Conservation (phyloP, 2,888 invertebrate species). For the Leptogaster cylindrica region DNA sequence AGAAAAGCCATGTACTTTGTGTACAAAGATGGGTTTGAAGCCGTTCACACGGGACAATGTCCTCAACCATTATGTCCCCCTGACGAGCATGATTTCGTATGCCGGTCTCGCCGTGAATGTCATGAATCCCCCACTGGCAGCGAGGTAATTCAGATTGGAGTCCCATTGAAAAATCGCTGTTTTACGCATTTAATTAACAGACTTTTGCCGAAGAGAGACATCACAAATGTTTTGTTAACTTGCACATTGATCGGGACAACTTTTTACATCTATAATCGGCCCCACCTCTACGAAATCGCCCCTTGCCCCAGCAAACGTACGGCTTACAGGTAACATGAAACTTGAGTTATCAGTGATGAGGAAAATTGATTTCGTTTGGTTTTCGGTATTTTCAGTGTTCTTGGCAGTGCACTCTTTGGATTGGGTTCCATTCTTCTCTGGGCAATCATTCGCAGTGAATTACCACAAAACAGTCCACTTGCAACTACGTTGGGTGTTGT, state of each 20-base stretch:
- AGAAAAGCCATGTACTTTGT: conserved; percentile 55
- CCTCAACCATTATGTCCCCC: conserved; percentile 76
- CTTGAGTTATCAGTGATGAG: too few relatives aligned
- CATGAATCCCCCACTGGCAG: conserved; percentile 80
- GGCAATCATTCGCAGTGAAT: conserved; percentile 81
- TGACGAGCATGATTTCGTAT: conserved; percentile 74
- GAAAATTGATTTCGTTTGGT: conserved; percentile 5
- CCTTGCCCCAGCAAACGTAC: conserved; percentile 68
- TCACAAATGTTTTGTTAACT: conserved; percentile 81
- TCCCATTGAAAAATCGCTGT: conserved; percentile 34
- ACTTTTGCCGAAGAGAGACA: conserved; percentile 74
- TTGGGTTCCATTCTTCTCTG: conserved; percentile 88
- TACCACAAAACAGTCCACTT: conserved; percentile 60
- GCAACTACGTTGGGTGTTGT: conserved; percentile 56
- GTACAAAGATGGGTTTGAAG: conserved; percentile 64
- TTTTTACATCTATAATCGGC: conserved; percentile 80
- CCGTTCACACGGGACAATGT: conserved; percentile 76
- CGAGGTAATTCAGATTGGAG: conserved; percentile 66
- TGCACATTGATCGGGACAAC: conserved; percentile 83
- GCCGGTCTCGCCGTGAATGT: conserved; percentile 81
- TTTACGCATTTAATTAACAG: conserved; percentile 58
- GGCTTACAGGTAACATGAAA: conserved; percentile 68
- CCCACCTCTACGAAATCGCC: conserved; percentile 74
- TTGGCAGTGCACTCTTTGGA: conserved; percentile 82
- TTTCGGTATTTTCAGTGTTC: conserved; percentile 61